Percentiles rank a stretch among this genome's conserved stretches.
Conservation (phyloP, 2,797 vertebrate genomes). For the Enteromius unitaeniatus region DNA sequence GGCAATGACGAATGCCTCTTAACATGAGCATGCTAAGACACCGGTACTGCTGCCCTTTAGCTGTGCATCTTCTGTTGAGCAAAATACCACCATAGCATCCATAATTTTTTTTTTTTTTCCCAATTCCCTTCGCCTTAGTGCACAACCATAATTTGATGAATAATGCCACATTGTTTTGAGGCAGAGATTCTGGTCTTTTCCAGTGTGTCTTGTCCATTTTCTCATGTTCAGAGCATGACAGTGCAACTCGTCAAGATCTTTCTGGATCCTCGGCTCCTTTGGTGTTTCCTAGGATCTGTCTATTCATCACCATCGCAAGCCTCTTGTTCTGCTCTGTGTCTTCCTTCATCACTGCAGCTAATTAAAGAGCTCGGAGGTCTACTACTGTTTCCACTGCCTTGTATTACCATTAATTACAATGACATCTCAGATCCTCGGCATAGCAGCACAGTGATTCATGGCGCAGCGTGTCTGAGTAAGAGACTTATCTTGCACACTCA, state of each 20-base stretch:
- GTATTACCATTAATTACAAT: constrained; percentile 93
- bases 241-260: not conserved
- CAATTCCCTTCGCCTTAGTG: not conserved
- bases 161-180: not conserved
- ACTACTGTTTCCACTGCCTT: constrained; percentile 90
- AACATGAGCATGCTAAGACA: constrained; percentile 72
- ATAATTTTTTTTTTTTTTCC: not conserved
- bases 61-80: constrained; percentile 76
- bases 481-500: constrained; percentile 41
- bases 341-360: constrained; percentile 91
- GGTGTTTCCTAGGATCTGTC: constrained; percentile 41
- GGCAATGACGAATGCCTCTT: constrained; percentile 85
- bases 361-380: constrained; percentile 91
- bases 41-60: constrained; percentile 76
- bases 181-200: not conserved
- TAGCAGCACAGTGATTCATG: constrained; percentile 87
- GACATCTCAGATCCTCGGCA: constrained; percentile 89
- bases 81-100: constrained; percentile 72
- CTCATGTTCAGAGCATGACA: constrained; percentile 7
- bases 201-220: not conserved
- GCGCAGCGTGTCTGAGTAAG: constrained; percentile 72
- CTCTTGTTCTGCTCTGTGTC: constrained; percentile 88
- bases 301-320: constrained; percentile 89
- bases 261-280: constrained; percentile 31
- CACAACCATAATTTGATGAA: constrained; percentile 13